Percentiles rank a stretch among this genome's conserved stretches.
These are phyloP conservation scores for Subacronicta megacephala DNA, from an alignment of 2,888 invertebrate species.

Conservation along the genomic window DNA sequence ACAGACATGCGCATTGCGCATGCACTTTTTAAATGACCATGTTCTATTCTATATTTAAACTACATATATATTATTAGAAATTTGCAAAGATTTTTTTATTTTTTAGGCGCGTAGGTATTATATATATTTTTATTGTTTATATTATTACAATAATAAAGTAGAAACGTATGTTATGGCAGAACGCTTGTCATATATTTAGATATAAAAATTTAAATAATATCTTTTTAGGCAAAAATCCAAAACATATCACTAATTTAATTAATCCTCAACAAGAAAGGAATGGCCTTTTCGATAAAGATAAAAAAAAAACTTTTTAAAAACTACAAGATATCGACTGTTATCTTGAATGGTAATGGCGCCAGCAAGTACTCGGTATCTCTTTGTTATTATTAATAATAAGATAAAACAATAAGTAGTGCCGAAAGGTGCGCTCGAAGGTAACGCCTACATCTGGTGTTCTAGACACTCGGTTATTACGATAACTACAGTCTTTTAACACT, in stretches of 20 bases:
- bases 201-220: neutral
- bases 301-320: slow-evolving; percentile 2
- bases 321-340: slow-evolving; percentile 21
- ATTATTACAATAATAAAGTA: too few relatives aligned
- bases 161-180: too few relatives aligned
- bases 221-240: neutral
- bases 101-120: too few relatives aligned
- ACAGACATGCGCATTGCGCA: neutral
- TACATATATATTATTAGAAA: too few relatives aligned
- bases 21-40: neutral
- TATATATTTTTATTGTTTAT: too few relatives aligned
- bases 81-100: too few relatives aligned
- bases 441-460: slow-evolving; percentile 35
- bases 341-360: slow-evolving; percentile 45
- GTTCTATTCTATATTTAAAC: slow-evolving; percentile 5
- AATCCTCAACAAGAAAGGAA: slow-evolving; percentile 1
- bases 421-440: slow-evolving; percentile 42
- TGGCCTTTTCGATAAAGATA: neutral
- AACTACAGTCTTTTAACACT: slow-evolving; percentile 40
- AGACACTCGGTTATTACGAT: slow-evolving; percentile 21
- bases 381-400: slow-evolving; percentile 39
- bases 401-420: slow-evolving; percentile 39
- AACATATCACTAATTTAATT: neutral
- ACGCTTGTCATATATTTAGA: neutral
- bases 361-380: slow-evolving; percentile 39